A percentile compares a stretch with the other conserved stretches of the same genome.
Evolutionary conservation across 2,888 invertebrate species (phyloP).

Genomic region (Linnaemya tessellans): DNA sequence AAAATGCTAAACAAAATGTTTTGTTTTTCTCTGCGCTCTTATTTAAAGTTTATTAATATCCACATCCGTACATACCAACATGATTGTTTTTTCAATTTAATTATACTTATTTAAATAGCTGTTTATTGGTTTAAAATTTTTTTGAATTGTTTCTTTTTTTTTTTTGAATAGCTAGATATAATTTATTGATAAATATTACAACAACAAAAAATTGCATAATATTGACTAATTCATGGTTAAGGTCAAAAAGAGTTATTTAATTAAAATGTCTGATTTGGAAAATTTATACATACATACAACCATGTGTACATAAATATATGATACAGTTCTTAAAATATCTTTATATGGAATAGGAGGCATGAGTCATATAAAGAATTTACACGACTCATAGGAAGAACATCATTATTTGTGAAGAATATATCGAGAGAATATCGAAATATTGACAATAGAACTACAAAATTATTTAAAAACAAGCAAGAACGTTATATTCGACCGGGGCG

Average conservation of each 20-base stretch:
- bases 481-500: too few species aligned
- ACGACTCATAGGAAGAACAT: too few species aligned
- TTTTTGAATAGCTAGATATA: neutral
- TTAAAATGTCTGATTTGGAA: neutral
- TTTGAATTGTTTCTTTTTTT: neutral
- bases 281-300: neutral
- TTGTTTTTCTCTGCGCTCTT: neutral
- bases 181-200: neutral
- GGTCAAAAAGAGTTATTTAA: neutral
- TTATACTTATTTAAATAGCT: too few species aligned
- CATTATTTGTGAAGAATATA: too few species aligned
- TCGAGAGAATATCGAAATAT: too few species aligned
- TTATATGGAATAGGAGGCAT: too few species aligned
- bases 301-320: neutral
- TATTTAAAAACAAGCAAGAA: too few species aligned
- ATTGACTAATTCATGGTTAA: neutral
- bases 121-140: neutral
- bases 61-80: neutral
- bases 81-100: too few species aligned
- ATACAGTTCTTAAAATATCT: too few species aligned
- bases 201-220: slow-evolving; percentile 23
- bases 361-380: too few species aligned
- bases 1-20: slow-evolving; percentile 1
- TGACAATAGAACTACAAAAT: too few species aligned
- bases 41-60: slow-evolving; percentile 3